Conservation (phyloP, 30 jellyfish, hydroid and myxozoan species). For the Pseudorhiza aurosa region DNA sequence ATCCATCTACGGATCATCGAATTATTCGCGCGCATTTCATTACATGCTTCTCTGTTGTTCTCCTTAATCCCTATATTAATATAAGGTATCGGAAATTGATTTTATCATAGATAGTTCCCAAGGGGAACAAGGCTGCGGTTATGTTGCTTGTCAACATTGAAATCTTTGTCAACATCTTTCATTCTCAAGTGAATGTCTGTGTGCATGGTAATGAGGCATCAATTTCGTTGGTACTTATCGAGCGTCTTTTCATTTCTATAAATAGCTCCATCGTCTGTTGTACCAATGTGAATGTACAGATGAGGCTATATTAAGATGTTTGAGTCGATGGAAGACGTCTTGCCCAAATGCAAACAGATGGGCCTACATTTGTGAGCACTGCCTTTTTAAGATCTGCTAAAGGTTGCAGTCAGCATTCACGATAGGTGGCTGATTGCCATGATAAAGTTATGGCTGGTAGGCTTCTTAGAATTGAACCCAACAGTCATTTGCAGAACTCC, state of each 20-base stretch:
- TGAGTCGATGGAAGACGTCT: too few species aligned
- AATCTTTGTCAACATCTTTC: slow-evolving; percentile 12
- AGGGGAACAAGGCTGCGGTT: background rate
- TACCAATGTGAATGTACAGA: background rate
- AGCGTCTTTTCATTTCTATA: background rate
- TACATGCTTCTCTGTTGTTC: background rate
- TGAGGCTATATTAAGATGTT: too few species aligned
- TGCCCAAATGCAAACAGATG: too few species aligned
- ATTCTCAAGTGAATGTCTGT: slow-evolving; percentile 21
- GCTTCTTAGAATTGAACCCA: too few species aligned
- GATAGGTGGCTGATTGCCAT: too few species aligned
- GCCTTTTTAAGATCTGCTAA: too few species aligned
- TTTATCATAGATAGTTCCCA: slow-evolving; percentile 5
- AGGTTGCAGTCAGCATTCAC: too few species aligned
- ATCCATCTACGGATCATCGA: slow-evolving; percentile 13
- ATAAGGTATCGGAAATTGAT: background rate
- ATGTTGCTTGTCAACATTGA: slow-evolving; percentile 13
- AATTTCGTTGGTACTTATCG: background rate
- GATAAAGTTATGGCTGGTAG: too few species aligned
- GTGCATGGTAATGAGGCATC: background rate
- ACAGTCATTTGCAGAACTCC: too few species aligned
- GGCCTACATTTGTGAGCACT: too few species aligned
- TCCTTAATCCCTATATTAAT: slow-evolving; percentile 25
- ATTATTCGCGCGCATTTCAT: slow-evolving; percentile 15
- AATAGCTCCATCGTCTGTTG: background rate